Conservation (phyloP, 2,113 vertebrate species). For the Saccopteryx leptura region DNA sequence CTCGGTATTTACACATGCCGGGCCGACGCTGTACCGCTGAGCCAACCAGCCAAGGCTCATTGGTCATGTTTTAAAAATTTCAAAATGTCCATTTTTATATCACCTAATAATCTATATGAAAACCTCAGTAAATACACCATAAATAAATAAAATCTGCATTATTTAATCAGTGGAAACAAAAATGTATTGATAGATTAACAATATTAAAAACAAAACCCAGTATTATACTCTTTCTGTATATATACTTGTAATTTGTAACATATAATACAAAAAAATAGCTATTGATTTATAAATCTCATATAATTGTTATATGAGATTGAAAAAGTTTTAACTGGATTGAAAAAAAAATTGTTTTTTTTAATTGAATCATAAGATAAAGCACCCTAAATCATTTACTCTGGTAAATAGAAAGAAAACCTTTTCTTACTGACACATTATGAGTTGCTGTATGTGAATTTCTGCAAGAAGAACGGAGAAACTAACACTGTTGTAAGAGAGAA, state of each 20-base stretch:
- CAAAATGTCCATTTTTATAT: conserved; percentile 42
- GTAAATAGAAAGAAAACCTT: background rate
- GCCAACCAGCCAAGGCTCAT: accelerated
- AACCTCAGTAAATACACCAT: background rate
- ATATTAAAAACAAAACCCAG: background rate
- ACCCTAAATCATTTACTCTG: background rate
- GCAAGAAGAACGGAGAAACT: background rate
- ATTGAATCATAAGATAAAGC: background rate
- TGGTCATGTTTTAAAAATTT: background rate
- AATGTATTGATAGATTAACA: background rate
- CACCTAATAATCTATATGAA: background rate
- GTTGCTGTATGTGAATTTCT: background rate
- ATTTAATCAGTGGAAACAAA: background rate
- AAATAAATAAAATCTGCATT: background rate
- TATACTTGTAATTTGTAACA: background rate
- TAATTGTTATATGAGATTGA: background rate
- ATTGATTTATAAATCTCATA: background rate
- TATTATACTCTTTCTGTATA: background rate
- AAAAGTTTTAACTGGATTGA: background rate
- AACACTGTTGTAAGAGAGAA: background rate
- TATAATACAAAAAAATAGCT: background rate
- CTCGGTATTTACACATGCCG: too few species aligned
- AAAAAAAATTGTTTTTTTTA: background rate
- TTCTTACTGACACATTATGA: background rate
- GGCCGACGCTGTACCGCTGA: too few species aligned